phyloP scores from a whole-genome alignment of 2,797 vertebrate species.

The Caiman crocodilus region DNA sequence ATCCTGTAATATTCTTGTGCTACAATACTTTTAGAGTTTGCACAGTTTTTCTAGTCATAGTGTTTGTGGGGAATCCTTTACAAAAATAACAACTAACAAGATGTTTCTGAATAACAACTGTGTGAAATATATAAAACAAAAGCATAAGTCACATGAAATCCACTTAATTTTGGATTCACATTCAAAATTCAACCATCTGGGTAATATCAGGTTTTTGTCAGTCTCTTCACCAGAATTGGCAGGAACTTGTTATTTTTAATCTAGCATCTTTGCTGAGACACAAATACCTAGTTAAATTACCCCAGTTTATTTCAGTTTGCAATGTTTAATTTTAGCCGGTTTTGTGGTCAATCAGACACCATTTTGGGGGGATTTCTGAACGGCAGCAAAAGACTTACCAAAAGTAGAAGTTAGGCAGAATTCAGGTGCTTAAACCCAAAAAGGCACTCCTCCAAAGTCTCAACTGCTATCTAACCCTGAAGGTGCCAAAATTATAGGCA shows the following conservation, averaged over 20 bases:
- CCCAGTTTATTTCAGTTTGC: background rate
- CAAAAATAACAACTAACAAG: background rate
- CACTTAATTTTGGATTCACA: background rate
- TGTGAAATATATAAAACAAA: background rate
- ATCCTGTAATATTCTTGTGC: fast-evolving
- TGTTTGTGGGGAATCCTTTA: background rate
- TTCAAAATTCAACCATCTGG: background rate
- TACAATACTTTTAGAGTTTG: fast-evolving
- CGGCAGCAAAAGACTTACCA: background rate
- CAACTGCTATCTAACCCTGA: no score
- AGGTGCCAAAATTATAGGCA: no score
- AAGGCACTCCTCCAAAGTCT: no score
- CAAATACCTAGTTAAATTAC: background rate
- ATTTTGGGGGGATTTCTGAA: background rate
- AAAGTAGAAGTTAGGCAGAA: no score
- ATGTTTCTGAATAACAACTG: background rate
- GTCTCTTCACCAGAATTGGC: background rate
- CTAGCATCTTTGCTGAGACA: background rate
- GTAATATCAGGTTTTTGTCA: background rate
- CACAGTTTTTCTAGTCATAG: background rate
- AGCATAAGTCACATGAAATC: background rate
- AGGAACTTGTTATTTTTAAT: background rate
- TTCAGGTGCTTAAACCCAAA: no score
- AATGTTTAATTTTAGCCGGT: background rate
- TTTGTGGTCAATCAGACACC: background rate